Evolutionary conservation across 2,113 vertebrate genomes (phyloP).

Genomic region (Mirza zaza): DNA sequence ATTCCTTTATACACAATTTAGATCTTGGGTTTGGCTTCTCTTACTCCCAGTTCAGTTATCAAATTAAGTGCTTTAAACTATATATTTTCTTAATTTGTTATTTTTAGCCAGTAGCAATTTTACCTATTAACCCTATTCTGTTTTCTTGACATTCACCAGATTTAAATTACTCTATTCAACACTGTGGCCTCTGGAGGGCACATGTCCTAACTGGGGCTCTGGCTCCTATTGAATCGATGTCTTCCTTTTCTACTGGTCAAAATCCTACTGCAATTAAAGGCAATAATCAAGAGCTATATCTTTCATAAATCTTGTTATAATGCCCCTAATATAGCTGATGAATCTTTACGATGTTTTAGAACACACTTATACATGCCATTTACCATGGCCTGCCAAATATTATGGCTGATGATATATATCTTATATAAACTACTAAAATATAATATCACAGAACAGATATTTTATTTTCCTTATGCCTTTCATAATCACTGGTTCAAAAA

Average conservation of each 20-base stretch:
- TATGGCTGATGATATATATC: neutral
- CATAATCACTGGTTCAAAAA: neutral
- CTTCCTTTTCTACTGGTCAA: neutral
- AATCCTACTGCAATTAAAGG: neutral
- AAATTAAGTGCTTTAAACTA: neutral
- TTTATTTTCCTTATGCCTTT: neutral
- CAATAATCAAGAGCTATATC: neutral
- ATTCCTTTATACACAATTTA: neutral
- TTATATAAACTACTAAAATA: neutral
- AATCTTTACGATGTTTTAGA: neutral
- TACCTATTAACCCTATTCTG: neutral
- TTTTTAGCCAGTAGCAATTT: neutral
- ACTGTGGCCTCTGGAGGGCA: neutral
- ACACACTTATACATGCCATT: neutral
- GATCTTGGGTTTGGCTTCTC: neutral
- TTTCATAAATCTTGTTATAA: neutral
- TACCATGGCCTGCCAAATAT: neutral
- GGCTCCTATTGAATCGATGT: neutral
- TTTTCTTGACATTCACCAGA: neutral
- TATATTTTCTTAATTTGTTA: neutral
- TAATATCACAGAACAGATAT: neutral
- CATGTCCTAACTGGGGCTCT: neutral
- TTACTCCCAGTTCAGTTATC: neutral
- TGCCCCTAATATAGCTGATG: neutral
- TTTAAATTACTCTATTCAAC: neutral